These are phyloP conservation scores for Planococcus citri DNA, from an alignment of 1,140 invertebrate species.

Conservation along the genomic window DNA sequence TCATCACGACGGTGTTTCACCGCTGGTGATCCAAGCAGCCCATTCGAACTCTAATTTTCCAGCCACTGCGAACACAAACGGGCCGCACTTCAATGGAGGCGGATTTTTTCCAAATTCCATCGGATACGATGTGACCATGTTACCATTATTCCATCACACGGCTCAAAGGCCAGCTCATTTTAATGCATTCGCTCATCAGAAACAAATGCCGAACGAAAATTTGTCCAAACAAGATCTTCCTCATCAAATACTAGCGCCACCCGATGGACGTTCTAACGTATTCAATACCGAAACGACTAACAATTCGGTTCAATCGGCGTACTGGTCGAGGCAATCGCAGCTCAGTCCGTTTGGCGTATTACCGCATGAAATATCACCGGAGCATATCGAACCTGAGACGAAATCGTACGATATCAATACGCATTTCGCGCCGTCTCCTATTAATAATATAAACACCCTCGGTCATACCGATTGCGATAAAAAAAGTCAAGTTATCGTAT, in stretches of 20 bases:
- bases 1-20: background rate
- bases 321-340: background rate
- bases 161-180: background rate
- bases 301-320: background rate
- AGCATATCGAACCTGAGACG: background rate
- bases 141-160: slow-evolving; percentile 15
- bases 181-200: background rate
- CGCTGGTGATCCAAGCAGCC: background rate
- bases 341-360: slow-evolving; percentile 23
- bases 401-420: background rate
- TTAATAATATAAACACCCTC: background rate
- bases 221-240: background rate
- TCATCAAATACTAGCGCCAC: background rate
- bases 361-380: slow-evolving; percentile 19
- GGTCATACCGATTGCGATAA: background rate
- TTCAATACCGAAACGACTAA: background rate
- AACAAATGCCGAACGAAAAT: background rate
- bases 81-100: background rate
- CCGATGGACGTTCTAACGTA: background rate
- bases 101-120: background rate
- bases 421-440: background rate
- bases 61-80: background rate
- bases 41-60: slow-evolving; percentile 6
- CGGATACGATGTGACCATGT: slow-evolving; percentile 15
- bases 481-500: background rate